Percentiles rank a stretch among this genome's conserved stretches.
Evolutionary conservation across 1,140 invertebrate genomes (phyloP).

Genomic region (Saccostrea echinata): DNA sequence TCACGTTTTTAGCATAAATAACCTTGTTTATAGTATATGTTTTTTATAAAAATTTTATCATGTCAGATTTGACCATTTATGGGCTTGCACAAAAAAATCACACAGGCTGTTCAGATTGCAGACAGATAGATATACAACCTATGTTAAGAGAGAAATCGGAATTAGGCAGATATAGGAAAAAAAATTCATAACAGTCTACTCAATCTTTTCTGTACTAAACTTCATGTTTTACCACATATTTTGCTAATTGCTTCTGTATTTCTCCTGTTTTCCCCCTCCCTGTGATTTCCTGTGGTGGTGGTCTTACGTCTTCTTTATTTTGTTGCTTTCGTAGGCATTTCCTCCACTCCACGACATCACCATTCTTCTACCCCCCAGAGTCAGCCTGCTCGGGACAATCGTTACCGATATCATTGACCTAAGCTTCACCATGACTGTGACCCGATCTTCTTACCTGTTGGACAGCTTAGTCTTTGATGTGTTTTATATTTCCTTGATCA

Average conservation of each 20-base stretch:
- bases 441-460: slow-evolving; percentile 41
- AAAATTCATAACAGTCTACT: too few relatives aligned
- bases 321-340: slow-evolving; percentile 50
- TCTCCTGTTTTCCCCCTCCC: background rate
- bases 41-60: too few relatives aligned
- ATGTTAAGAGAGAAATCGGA: too few relatives aligned
- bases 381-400: slow-evolving; percentile 47
- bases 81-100: too few relatives aligned
- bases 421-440: slow-evolving; percentile 39
- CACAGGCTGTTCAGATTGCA: too few relatives aligned
- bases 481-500: slow-evolving; percentile 28
- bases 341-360: slow-evolving; percentile 56
- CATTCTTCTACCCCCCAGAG: slow-evolving; percentile 55
- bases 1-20: too few relatives aligned
- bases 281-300: slow-evolving; percentile 10
- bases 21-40: too few relatives aligned
- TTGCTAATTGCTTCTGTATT: slow-evolving; percentile 32
- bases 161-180: too few relatives aligned
- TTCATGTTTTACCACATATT: background rate
- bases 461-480: slow-evolving; percentile 38
- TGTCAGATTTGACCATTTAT: too few relatives aligned
- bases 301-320: slow-evolving; percentile 31
- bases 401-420: slow-evolving; percentile 60
- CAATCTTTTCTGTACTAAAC: too few relatives aligned
- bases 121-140: too few relatives aligned